These are phyloP conservation scores for Caenorhabditis becei DNA, from an alignment of 2,888 invertebrate species.

Conservation along the genomic window DNA sequence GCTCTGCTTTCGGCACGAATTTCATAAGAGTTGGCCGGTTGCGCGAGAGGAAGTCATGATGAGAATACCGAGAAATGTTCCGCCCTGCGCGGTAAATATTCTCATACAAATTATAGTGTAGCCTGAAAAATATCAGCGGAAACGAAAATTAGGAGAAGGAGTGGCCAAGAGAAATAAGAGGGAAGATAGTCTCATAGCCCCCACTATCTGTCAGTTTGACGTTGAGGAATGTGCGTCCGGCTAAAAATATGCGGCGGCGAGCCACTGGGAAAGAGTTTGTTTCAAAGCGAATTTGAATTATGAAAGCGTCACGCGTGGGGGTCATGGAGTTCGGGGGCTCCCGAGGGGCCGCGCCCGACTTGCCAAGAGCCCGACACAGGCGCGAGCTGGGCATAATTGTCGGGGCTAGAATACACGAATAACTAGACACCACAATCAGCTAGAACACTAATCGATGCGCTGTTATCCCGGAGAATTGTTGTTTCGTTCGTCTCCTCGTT, in stretches of 20 bases:
- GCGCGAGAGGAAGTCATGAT: neutral
- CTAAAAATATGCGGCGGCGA: constrained; percentile 21
- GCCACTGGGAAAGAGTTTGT: constrained; percentile 27
- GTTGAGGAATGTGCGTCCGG: constrained; percentile 16
- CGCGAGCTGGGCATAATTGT: neutral
- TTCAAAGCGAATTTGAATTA: constrained; percentile 51
- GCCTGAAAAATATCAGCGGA: constrained; percentile 2
- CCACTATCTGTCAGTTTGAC: constrained; percentile 33
- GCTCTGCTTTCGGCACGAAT: neutral
- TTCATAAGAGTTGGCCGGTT: neutral
- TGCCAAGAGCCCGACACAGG: neutral
- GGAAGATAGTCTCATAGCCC: constrained; percentile 10
- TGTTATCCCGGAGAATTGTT: neutral
- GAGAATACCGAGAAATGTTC: constrained; percentile 1
- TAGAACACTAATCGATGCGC: neutral
- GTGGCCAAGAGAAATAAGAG: neutral
- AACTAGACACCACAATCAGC: neutral
- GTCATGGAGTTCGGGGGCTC: constrained; percentile 20
- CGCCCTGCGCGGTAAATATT: neutral
- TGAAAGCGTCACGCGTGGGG: constrained; percentile 35
- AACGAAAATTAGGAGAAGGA: neutral
- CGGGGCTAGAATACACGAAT: too few species aligned
- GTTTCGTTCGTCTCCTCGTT: neutral
- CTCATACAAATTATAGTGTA: constrained; percentile 12
- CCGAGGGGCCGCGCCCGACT: neutral